A percentile compares a stretch with the other conserved stretches of the same genome.
These are phyloP conservation scores for Globodera ellingtonae DNA, from an alignment of 1,140 invertebrate species.

Conservation along the genomic window DNA sequence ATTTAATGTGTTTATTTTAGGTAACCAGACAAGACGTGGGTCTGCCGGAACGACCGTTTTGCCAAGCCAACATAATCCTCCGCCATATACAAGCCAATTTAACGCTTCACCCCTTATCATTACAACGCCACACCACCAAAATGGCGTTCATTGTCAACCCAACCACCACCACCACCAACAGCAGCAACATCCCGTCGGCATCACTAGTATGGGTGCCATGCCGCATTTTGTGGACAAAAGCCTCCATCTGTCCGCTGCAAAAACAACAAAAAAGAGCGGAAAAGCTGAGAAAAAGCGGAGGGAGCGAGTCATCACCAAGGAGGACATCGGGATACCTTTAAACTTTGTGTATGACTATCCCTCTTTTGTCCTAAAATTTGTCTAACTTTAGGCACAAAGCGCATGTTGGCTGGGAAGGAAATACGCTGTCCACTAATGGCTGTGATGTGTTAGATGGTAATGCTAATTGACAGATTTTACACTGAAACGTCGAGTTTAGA, in stretches of 20 bases:
- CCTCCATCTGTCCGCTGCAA: slow-evolving; percentile 28
- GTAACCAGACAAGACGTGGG: neutral
- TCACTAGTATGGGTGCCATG: slow-evolving; percentile 27
- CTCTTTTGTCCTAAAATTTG: neutral
- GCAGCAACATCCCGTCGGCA: slow-evolving; percentile 26
- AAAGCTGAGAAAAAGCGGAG: slow-evolving; percentile 18
- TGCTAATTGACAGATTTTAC: neutral
- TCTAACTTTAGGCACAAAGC: slow-evolving; percentile 29
- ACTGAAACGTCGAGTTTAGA: neutral
- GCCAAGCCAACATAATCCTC: slow-evolving; percentile 4
- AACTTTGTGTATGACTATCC: slow-evolving; percentile 30
- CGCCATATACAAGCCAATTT: neutral
- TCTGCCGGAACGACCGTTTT: neutral
- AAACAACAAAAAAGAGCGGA: slow-evolving; percentile 30
- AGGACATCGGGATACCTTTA: slow-evolving; percentile 36
- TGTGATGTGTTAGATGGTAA: neutral
- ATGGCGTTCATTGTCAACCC: neutral
- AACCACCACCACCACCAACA: neutral
- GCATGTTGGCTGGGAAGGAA: slow-evolving; percentile 35
- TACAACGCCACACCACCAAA: neutral
- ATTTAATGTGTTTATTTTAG: neutral
- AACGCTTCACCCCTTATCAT: neutral
- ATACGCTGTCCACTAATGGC: neutral
- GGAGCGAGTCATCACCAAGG: slow-evolving; percentile 25
- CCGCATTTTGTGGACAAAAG: slow-evolving; percentile 15